phyloP scores from a whole-genome alignment of 2,113 vertebrate species.

The Ceratotherium simum region DNA sequence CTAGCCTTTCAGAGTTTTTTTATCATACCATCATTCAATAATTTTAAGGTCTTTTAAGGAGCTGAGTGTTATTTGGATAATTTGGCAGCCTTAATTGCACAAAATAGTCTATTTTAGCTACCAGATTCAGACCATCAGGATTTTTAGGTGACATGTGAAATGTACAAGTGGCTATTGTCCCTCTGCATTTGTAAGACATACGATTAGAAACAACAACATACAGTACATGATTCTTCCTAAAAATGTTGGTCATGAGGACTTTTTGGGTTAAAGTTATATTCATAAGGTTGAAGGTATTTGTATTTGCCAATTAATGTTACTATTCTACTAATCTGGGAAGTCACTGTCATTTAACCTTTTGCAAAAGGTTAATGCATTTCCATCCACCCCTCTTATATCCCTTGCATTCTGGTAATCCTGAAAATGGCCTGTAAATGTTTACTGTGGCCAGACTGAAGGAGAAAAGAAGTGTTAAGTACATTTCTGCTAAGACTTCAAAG shows the following conservation, averaged over 20 bases:
- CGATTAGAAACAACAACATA: not conserved
- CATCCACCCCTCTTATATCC: not conserved
- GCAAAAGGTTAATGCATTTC: not conserved
- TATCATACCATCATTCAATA: not conserved
- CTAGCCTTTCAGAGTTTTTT: not conserved
- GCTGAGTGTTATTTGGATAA: not conserved
- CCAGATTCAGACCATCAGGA: not conserved
- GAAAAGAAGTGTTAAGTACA: not conserved
- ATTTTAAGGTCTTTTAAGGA: not conserved
- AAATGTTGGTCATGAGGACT: not conserved
- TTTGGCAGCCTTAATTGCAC: not conserved
- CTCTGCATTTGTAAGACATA: not conserved
- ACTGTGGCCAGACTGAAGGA: not conserved
- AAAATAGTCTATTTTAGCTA: not conserved
- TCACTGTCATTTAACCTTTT: not conserved
- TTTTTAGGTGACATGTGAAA: not conserved
- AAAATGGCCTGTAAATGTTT: not conserved
- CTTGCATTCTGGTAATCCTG: not conserved
- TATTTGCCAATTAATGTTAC: not conserved
- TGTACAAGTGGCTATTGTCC: not conserved
- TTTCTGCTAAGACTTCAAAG: constrained; percentile 31
- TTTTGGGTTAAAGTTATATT: not conserved
- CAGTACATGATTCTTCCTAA: not conserved
- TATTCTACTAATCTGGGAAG: not conserved
- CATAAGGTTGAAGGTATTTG: not conserved